Base-by-base conservation (phyloP, 2,888 invertebrate species). In the Neria commutata region DNA sequence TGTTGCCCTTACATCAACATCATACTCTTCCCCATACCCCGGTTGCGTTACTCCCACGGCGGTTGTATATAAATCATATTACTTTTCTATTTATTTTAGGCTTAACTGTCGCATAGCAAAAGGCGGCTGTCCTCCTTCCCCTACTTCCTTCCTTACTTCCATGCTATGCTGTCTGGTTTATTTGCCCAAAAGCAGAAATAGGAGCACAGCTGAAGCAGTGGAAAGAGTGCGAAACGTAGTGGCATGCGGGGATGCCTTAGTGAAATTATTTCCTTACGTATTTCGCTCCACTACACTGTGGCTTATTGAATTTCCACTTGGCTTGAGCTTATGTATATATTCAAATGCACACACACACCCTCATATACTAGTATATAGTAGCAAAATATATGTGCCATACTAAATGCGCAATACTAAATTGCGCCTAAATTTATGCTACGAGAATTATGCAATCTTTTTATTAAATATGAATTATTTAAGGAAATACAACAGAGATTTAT, bases 301-400 rank as follows among this genome's bases (percentile, higher is more conserved):
- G 33, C 45, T 53, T 53, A 53, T 53, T 53, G 53, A 53, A 53
- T 53, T 53, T 53, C 53, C 53, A 53, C 53, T 53, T 53, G 53
- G 42, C 53, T 49, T 52, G 45, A n/a, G 37, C 29, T 6, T 29
- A 29, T 11, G 29, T 29, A 29, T 8, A 29, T 8, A 29, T 8
- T 29, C 6, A 29, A 29, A 29, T 11, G 11, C 29, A 29, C 29
- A 29, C 29, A 29, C 29, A 29, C 29, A 29, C 29, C 6, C 29
- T 8, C 29, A 29, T 11, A 8, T 6, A 8, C 29, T 29, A 6
- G 29, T 11, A 29, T 11, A 29, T 11, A 29, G 29, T 29, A n/a
- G n/a, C n/a, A n/a, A n/a, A n/a, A n/a, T n/a, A n/a, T 11, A 29
- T 8, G 6, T 29, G 37, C 24, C 34, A 24, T 23, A 14, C 48